Conservation (phyloP, 2,797 vertebrate species). For the Danio tinwini region DNA sequence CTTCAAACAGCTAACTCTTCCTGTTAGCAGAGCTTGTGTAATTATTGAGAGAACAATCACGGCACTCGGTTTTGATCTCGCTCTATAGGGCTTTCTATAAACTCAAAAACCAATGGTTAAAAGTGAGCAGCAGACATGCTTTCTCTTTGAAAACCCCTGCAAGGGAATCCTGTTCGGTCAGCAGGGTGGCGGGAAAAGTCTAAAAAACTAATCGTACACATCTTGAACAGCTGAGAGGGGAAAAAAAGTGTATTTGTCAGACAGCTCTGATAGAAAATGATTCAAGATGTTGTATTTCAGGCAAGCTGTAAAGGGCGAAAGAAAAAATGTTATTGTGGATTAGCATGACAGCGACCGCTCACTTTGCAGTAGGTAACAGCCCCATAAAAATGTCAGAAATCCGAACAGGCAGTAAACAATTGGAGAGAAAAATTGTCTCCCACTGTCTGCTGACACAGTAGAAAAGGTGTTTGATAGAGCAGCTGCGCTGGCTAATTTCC, state of each 20-base stretch:
- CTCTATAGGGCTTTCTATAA: slow-evolving; percentile 16
- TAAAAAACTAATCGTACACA: slow-evolving; percentile 3
- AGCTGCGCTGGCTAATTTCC: slow-evolving; percentile 61
- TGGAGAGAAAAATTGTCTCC: slow-evolving; percentile 43
- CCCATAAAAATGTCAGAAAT: slow-evolving; percentile 58
- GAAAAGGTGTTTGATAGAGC: slow-evolving; percentile 58
- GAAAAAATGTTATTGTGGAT: slow-evolving; percentile 50
- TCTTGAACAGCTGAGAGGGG: not conserved
- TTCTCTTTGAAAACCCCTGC: slow-evolving; percentile 2
- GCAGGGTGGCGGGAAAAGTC: not conserved
- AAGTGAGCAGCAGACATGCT: not conserved
- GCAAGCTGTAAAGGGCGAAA: slow-evolving; percentile 44
- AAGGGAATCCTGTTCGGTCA: slow-evolving; percentile 9
- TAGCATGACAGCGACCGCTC: slow-evolving; percentile 47
- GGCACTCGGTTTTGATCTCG: slow-evolving; percentile 2
- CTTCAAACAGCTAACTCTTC: slow-evolving; percentile 45
- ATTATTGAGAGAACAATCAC: slow-evolving; percentile 33
- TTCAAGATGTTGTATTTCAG: slow-evolving; percentile 17
- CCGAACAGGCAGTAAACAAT: slow-evolving; percentile 55
- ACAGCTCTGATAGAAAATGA: slow-evolving; percentile 35
- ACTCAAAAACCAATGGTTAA: not conserved
- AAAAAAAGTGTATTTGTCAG: slow-evolving; percentile 16
- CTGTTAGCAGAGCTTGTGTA: slow-evolving; percentile 42
- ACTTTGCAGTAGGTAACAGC: slow-evolving; percentile 54
- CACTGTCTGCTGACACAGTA: slow-evolving; percentile 56